Conservation (phyloP, 2,888 invertebrate species). For the Ditula angustiorana region DNA sequence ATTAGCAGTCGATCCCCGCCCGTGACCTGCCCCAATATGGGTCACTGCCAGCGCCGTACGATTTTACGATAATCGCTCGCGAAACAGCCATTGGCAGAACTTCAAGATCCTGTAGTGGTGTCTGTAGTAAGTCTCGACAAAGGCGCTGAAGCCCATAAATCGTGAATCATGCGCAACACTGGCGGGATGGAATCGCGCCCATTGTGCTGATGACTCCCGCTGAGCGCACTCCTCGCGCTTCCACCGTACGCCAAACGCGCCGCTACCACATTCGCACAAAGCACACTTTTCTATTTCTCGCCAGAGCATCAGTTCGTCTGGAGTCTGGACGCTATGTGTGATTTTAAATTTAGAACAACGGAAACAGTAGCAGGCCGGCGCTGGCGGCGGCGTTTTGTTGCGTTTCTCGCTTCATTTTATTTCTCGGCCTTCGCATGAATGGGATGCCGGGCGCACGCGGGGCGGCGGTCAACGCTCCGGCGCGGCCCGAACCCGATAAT, state of each 20-base stretch:
- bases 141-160: slow-evolving; percentile 49
- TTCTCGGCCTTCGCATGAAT: slow-evolving; percentile 79
- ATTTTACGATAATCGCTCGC: slow-evolving; percentile 81
- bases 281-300: slow-evolving; percentile 57
- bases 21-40: slow-evolving; percentile 78
- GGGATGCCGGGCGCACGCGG: slow-evolving; percentile 59
- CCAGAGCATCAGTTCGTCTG: slow-evolving; percentile 43
- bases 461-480: slow-evolving; percentile 62
- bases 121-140: slow-evolving; percentile 83
- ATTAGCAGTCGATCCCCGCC: slow-evolving; percentile 63
- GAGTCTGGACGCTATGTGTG: slow-evolving; percentile 60
- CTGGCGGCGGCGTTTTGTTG: slow-evolving; percentile 51
- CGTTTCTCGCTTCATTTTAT: slow-evolving; percentile 61
- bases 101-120: slow-evolving; percentile 75
- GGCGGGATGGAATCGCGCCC: slow-evolving; percentile 53
- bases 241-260: slow-evolving; percentile 49
- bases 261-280: slow-evolving; percentile 52
- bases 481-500: slow-evolving; percentile 58
- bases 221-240: slow-evolving; percentile 52
- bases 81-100: slow-evolving; percentile 82
- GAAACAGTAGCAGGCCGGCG: slow-evolving; percentile 62
- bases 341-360: slow-evolving; percentile 80
- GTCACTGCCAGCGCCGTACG: slow-evolving; percentile 75
- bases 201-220: slow-evolving; percentile 66
- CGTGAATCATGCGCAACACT: slow-evolving; percentile 74